Percentiles rank a stretch among this genome's conserved stretches.
Conservation (phyloP, 2,113 vertebrate species). For the Micromys minutus region DNA sequence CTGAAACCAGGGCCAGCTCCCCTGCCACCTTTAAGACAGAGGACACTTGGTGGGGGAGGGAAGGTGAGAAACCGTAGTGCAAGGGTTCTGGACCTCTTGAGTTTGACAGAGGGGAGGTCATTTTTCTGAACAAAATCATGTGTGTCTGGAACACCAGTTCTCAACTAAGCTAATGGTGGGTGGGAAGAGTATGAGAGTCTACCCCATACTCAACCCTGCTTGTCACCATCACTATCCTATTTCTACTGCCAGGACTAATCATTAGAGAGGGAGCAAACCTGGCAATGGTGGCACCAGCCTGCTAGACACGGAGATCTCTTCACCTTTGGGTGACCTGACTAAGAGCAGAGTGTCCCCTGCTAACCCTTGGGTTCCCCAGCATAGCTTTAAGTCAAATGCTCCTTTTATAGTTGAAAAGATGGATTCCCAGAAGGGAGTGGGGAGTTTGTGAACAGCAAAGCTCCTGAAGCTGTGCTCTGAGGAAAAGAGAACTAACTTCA, state of each 20-base stretch:
- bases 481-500: not conserved
- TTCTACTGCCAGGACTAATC: constrained; percentile 75
- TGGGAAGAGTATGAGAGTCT: not conserved
- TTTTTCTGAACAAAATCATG: not conserved
- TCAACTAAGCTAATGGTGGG: not conserved
- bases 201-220: not conserved
- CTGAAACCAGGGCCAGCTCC: not conserved
- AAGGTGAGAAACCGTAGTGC: not conserved
- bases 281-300: constrained; percentile 56
- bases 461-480: not conserved
- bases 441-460: not conserved
- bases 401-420: not conserved
- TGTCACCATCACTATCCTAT: constrained; percentile 53
- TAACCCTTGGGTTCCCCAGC: not conserved
- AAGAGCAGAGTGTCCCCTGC: not conserved
- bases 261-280: constrained; percentile 21
- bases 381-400: not conserved
- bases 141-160: not conserved
- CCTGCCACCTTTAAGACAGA: not conserved
- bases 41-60: not conserved
- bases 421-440: not conserved
- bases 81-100: not conserved
- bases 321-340: not conserved
- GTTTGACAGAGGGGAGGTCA: not conserved
- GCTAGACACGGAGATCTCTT: not conserved